Evolutionary conservation across 1,140 invertebrate species (phyloP), one percentile per base, ranked within the genome.

Genomic region (Agrypnia vestita): DNA sequence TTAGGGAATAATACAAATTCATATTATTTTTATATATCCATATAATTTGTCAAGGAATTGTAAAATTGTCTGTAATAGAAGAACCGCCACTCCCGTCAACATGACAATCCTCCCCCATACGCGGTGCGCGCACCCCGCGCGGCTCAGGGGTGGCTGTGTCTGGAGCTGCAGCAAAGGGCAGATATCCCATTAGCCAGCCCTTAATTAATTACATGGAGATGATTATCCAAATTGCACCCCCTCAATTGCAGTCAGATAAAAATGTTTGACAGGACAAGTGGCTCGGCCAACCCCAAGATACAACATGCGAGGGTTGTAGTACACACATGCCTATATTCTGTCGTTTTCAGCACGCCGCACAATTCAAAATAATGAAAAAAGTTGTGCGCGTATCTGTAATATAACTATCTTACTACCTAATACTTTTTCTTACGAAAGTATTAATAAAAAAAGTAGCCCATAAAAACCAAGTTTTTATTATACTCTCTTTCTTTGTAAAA

Each of bases 141-240:
- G 10, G 15, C 55, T n/a, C 11, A 1, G 17, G 55, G 15, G 55
- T 15, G 10, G 62, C 62, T 25, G 56, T 56, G 55, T 44, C 55
- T 19, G 55, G 44, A 74, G 55, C 35, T n/a, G 15, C 72, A 56
- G 55, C 35, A 74, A 56, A 74, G 72, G 72, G 72, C 51, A 74
- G 53, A 61, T 72, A 72, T 76, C 73, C 73, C 56, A 71, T 76
- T 77, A 51, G 59, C 44, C 80, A 53, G 55, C 56, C 78, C 81
- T 67, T 80, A 82, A 82, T 82, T 82, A 82, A 82, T 82, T 82
- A 78, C 75, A 78, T 64, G 76, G 78, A 69, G 78, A 82, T 82
- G 81, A 82, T 82, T 82, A 82, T 82, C 81, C 78, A 80, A 82
- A 82, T 82, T 82, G 81, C 46, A 59, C 78, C 73, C 81, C 62